phyloP scores from a whole-genome alignment of 2,888 invertebrate genomes.

The Nemapogon koenigi region DNA sequence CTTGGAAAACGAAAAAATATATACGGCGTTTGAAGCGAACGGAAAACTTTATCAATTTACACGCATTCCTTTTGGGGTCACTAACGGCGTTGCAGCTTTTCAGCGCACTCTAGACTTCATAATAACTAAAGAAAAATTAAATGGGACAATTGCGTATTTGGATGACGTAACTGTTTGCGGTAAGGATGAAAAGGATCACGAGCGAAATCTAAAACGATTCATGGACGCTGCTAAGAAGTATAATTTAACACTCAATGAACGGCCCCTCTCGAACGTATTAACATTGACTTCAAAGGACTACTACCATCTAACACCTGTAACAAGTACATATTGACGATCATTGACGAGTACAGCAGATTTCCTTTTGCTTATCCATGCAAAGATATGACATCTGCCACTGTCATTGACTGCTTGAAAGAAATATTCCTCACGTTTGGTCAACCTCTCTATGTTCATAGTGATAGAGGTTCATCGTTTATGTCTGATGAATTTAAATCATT shows the following conservation, averaged over 20 bases:
- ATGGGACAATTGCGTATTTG: background rate
- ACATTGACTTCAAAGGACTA: no score
- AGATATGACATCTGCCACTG: no score
- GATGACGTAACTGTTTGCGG: constrained; percentile 1
- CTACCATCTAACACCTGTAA: no score
- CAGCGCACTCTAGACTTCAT: constrained; percentile 1
- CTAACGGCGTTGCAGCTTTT: constrained; percentile 3
- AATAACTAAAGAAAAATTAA: constrained; percentile 1
- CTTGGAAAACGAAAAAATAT: background rate
- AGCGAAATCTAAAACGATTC: background rate
- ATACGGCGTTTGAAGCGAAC: constrained; percentile 7
- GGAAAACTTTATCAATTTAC: constrained; percentile 2
- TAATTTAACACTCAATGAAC: background rate
- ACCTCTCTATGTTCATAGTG: no score
- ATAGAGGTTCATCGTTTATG: no score
- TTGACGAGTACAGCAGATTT: no score
- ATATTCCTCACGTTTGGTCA: no score
- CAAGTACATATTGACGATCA: no score
- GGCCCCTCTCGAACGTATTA: no score
- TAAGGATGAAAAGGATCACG: background rate
- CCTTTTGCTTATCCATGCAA: no score
- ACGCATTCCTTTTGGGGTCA: constrained; percentile 3
- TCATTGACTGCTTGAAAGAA: no score
- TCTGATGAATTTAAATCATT: no score
- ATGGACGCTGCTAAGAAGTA: background rate